Evolutionary conservation across 2,113 vertebrate genomes (phyloP).

Genomic region (Microcebus griseorufus): DNA sequence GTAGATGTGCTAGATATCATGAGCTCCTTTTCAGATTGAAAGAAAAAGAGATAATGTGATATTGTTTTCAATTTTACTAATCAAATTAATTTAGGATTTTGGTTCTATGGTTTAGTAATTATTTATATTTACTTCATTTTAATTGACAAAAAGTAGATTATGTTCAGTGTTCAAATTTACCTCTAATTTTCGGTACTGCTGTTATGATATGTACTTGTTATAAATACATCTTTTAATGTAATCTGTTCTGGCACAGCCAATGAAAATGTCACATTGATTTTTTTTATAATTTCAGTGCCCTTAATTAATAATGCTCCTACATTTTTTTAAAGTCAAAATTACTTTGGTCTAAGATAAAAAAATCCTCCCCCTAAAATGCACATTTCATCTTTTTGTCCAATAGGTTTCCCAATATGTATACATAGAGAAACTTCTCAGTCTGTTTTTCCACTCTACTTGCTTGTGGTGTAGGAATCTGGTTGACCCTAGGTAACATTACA

Average conservation of each 20-base stretch:
- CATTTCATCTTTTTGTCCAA: neutral
- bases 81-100: constrained; percentile 22
- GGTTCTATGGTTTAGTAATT: neutral
- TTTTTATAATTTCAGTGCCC: neutral
- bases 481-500: neutral
- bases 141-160: neutral
- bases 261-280: constrained; percentile 17
- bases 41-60: constrained; percentile 25
- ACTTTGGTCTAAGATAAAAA: constrained; percentile 31
- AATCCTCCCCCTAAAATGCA: neutral
- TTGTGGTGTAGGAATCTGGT: neutral
- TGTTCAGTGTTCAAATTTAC: neutral
- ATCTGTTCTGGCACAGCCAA: constrained; percentile 25
- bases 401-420: neutral
- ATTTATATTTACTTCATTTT: constrained; percentile 43
- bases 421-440: neutral
- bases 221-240: constrained; percentile 21
- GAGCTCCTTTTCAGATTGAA: constrained; percentile 23
- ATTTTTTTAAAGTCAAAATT: constrained; percentile 37
- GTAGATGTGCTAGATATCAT: neutral
- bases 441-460: neutral
- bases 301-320: neutral
- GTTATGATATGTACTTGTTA: neutral
- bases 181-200: constrained; percentile 30
- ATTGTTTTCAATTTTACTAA: constrained; percentile 11